Conservation (phyloP, 2,888 invertebrate species). For the Eupelmus urozonus region DNA sequence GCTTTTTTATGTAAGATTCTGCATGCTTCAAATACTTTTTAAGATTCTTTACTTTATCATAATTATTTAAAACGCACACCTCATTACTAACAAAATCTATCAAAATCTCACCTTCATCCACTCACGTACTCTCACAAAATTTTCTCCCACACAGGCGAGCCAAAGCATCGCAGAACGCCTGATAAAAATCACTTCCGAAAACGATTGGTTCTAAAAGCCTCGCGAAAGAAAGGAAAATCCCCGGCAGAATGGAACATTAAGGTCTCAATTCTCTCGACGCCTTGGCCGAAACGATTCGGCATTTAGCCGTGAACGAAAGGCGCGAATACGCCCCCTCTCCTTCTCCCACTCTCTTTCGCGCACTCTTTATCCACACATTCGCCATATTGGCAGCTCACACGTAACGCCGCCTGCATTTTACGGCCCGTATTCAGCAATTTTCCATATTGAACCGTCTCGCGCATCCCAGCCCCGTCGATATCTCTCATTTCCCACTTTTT, state of each 20-base stretch:
- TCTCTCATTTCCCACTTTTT: constrained; percentile 40
- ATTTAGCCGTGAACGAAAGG: constrained; percentile 25
- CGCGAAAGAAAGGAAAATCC: not conserved
- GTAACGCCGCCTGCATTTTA: constrained; percentile 61
- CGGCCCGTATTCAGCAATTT: constrained; percentile 62
- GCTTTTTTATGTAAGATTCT: too few species aligned
- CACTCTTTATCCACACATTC: constrained; percentile 44
- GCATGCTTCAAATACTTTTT: too few species aligned
- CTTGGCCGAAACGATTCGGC: constrained; percentile 35
- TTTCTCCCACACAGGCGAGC: too few species aligned
- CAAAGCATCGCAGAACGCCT: too few species aligned
- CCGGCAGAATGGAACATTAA: constrained; percentile 48
- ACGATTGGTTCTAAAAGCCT: not conserved
- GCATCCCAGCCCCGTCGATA: constrained; percentile 17
- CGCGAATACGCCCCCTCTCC: not conserved
- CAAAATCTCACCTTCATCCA: too few species aligned
- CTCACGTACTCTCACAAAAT: too few species aligned
- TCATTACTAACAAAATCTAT: too few species aligned
- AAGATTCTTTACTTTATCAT: too few species aligned
- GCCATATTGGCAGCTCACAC: constrained; percentile 70
- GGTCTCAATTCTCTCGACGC: constrained; percentile 47
- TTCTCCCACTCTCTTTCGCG: not conserved
- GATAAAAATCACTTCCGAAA: not conserved
- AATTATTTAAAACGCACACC: too few species aligned
- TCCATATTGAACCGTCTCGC: constrained; percentile 59